Percentiles rank a stretch among this genome's conserved stretches.
These are phyloP conservation scores for Heliconius cydno DNA, from an alignment of 2,888 invertebrate genomes.

Conservation along the genomic window DNA sequence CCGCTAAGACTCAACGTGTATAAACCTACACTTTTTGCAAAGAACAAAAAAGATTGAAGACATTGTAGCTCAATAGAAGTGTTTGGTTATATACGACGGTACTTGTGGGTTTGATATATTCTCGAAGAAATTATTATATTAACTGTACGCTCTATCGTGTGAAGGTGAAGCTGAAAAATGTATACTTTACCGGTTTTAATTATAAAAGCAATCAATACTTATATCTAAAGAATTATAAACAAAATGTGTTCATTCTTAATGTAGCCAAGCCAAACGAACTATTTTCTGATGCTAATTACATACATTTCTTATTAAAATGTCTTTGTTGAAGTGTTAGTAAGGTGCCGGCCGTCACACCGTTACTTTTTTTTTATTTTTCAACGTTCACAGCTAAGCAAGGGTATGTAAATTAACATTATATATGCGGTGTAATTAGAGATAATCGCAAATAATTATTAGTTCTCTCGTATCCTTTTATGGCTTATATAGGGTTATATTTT, in stretches of 20 bases:
- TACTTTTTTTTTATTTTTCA: neutral
- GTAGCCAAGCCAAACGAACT: neutral
- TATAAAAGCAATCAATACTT: constrained; percentile 26
- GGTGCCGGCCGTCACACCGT: constrained; percentile 6
- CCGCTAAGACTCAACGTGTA: neutral
- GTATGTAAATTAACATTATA: constrained; percentile 22
- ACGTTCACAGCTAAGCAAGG: neutral
- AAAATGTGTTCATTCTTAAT: constrained; percentile 31
- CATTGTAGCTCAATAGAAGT: too few species aligned
- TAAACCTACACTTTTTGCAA: neutral
- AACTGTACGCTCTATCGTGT: too few species aligned
- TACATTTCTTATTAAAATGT: neutral
- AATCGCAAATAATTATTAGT: constrained; percentile 29
- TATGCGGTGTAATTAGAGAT: constrained; percentile 32
- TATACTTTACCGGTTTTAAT: constrained; percentile 1
- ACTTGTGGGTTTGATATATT: neutral
- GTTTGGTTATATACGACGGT: neutral
- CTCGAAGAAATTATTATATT: too few species aligned
- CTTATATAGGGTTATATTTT: constrained; percentile 2
- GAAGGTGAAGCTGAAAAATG: neutral
- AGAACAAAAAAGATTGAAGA: neutral
- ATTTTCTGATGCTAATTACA: neutral
- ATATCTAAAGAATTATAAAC: constrained; percentile 28
- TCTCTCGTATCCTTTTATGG: constrained; percentile 33
- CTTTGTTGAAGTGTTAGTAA: constrained; percentile 9